Evolutionary conservation across 2,888 invertebrate genomes (phyloP).

Genomic region (Panzeria rudis): DNA sequence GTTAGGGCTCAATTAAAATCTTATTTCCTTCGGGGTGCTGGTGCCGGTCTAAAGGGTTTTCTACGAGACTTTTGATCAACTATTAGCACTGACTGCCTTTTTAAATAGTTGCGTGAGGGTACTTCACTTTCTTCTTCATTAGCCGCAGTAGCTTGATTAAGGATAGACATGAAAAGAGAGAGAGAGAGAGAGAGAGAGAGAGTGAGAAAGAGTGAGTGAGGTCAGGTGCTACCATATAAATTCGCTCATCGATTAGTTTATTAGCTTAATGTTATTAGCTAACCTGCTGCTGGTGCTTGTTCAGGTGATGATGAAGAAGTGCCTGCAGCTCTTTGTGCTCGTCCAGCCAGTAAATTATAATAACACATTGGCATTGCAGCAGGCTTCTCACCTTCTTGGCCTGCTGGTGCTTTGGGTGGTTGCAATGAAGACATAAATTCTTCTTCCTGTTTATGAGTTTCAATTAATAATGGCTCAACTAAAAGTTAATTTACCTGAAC

Average conservation of each 20-base stretch:
- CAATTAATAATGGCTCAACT: neutral
- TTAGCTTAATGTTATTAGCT: conserved; percentile 22
- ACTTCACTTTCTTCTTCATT: conserved; percentile 94
- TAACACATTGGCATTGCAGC: conserved; percentile 83
- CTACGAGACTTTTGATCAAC: conserved; percentile 92
- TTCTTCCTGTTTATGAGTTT: conserved; percentile 75
- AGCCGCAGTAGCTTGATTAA: conserved; percentile 81
- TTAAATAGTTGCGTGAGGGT: conserved; percentile 90
- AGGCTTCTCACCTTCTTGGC: conserved; percentile 80
- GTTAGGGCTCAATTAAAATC: conserved; percentile 30
- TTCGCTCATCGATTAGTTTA: conserved; percentile 36
- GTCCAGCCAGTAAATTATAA: conserved; percentile 82
- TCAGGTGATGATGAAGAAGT: conserved; percentile 83
- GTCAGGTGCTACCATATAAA: neutral
- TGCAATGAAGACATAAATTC: conserved; percentile 77
- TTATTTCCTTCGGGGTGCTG: conserved; percentile 73
- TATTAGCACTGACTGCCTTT: conserved; percentile 92
- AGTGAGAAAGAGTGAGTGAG: neutral
- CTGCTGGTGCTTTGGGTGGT: conserved; percentile 78
- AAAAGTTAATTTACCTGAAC: neutral
- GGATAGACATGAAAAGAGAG: neutral
- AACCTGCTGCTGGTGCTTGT: conserved; percentile 82
- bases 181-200: neutral
- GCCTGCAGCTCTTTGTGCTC: conserved; percentile 81
- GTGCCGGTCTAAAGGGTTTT: conserved; percentile 87